A percentile compares a stretch with the other conserved stretches of the same genome.
phyloP scores from a whole-genome alignment of 2,888 invertebrate genomes.

The Caenorhabditis afra region DNA sequence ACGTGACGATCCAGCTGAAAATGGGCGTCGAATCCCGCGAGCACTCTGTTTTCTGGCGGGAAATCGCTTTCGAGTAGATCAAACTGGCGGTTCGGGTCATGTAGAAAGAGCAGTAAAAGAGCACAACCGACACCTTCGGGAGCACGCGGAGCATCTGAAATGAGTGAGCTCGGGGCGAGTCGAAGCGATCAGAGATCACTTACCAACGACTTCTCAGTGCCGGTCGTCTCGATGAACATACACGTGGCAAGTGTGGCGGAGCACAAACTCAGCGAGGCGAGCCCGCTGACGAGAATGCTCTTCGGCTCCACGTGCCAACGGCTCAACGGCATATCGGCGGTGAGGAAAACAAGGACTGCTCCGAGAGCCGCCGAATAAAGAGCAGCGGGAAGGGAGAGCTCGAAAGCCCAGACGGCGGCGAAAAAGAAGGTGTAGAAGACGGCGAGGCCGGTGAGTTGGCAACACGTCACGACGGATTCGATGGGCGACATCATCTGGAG shows the following conservation, averaged over 20 bases:
- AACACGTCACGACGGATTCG: slow-evolving; percentile 16
- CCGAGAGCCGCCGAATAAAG: slow-evolving; percentile 16
- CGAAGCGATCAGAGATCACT: neutral
- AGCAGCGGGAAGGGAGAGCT: neutral
- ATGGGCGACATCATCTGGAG: slow-evolving; percentile 1
- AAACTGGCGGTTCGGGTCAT: neutral
- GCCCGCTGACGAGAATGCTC: slow-evolving; percentile 1
- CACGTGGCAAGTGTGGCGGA: slow-evolving; percentile 29
- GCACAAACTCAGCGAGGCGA: slow-evolving; percentile 27
- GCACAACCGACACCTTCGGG: slow-evolving; percentile 10
- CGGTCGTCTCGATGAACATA: slow-evolving; percentile 15
- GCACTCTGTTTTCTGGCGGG: neutral
- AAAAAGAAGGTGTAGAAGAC: slow-evolving; percentile 37
- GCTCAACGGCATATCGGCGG: slow-evolving; percentile 11
- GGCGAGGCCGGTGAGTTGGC: slow-evolving; percentile 32
- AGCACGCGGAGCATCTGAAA: slow-evolving; percentile 20
- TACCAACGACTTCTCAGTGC: neutral
- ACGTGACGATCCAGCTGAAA: slow-evolving; percentile 30
- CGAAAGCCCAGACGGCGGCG: slow-evolving; percentile 4
- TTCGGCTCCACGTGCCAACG: slow-evolving; percentile 24
- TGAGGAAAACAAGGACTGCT: slow-evolving; percentile 8
- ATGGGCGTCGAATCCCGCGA: neutral
- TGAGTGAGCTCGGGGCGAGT: neutral
- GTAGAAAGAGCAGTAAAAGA: slow-evolving; percentile 29
- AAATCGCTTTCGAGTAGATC: slow-evolving; percentile 7